Base-by-base conservation (phyloP, 2,113 vertebrate species). In the Nesogale talazaci region DNA sequence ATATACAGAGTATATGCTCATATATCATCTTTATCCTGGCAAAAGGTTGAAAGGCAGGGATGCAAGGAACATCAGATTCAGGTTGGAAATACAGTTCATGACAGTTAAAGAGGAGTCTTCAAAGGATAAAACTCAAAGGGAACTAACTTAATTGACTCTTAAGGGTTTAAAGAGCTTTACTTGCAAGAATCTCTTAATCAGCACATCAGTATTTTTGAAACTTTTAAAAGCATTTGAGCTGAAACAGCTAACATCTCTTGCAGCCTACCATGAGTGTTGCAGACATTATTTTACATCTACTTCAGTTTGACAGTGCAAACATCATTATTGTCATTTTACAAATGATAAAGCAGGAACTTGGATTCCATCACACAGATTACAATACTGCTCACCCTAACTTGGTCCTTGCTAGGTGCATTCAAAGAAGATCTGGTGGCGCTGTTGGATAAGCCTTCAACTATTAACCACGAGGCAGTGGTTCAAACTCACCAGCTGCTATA, bases 21-120 rank as follows among this genome's bases (percentile, higher is more conserved):
- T 1, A 83, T 17, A 65, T 76, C 34, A 90, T 46, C 63, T 78
- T 88, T 75, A 96, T 88, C 94, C 76, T 92, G 70, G 46, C 31
- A 91, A 86, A 92, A 61, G 59, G 12, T 16, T 61, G 12, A 87
- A 75, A 90, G 74, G 14, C 7, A 56, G 23, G 42, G 19, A 81
- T 82, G 29, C 17, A 81, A 83, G 88, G 57, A 40, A 52, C 7
- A 61, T 80, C 70, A 93, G 87, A n/a, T 25, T 87, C 76, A 8
- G 36, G 14, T 38, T 93, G 31, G 31, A 94, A 90, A 76, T 15
- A 34, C 27, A 83, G 74, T 82, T 79, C 40, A 6, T 88, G 70
- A 69, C 17, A 85, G 17, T 88, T 82, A 75, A 74, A 83, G 25
- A 31, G 72, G 3, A 15, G 6, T 52, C 80, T 93, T 90, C 75